Base-by-base conservation (phyloP, 2,888 invertebrate species). In the Morpho achilles region DNA sequence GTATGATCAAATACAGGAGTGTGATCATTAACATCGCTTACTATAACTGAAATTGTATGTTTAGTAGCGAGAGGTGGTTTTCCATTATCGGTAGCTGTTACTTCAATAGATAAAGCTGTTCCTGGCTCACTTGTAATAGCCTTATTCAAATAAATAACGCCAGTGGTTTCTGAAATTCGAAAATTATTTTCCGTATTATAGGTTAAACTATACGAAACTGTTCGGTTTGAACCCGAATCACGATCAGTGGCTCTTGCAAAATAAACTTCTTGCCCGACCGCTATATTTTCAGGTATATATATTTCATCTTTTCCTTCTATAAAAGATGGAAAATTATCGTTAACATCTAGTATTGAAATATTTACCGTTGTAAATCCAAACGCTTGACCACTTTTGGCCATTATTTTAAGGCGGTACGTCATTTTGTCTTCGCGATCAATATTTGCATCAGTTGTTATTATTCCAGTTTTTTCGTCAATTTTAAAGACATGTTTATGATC, bases 21-120 rank as follows among this genome's bases (percentile, higher is more conserved):
- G 76, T 98, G 98, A 83, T 98, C 97, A 81, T 99, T 99, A 2
- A 98, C 97, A 79, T 98, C 98, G 70, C 94, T 94, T 61, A 98
- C 92, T 23, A 93, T 92, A 47, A 96, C 92, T 40, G 93, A 91
- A 49, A 97, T 92, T 7, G 93, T 91, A 70, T 96, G 94, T 70
- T 94, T 95, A 0, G 96, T 94, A 16, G 95, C 93, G 52, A 97
- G 87, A 7, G 95, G 87, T 7, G 94, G 95, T 60, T 90, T 92
- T 6, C 97, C 97, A 55, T 95, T 94, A 83, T 98, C 98, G n/a
- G 94, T 94, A 16, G 97, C 97, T 51, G 94, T 95, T 23, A 97
- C 94, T 83, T 97, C 97, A 9, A 97, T 85, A 64, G 93, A 92
- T 59, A 97, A 77, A 23, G 93, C 78, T 2, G 94, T 93, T 3